Evolutionary conservation across 1,140 invertebrate species (phyloP).

Genomic region (Charaxes varanes): DNA sequence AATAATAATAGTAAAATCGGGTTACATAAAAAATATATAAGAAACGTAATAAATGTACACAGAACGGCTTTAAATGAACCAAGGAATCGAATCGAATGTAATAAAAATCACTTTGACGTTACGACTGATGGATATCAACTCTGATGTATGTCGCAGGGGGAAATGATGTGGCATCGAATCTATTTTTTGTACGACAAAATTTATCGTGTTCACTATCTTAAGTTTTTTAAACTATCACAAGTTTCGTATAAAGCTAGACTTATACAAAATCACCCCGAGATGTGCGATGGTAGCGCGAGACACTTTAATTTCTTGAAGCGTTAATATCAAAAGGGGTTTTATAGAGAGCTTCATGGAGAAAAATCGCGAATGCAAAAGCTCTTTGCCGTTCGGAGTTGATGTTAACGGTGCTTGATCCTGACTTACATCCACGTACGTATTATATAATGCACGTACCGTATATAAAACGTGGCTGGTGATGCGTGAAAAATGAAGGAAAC

Average conservation of each 20-base stretch:
- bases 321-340: slow-evolving; percentile 13
- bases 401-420: slow-evolving; percentile 21
- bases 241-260: no score
- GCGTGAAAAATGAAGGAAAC: slow-evolving; percentile 47
- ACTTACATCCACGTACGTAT: slow-evolving; percentile 13
- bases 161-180: slow-evolving; percentile 58
- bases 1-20: no score
- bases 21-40: no score
- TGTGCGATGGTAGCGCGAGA: neutral
- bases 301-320: slow-evolving; percentile 9
- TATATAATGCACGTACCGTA: slow-evolving; percentile 34
- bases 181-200: slow-evolving; percentile 63
- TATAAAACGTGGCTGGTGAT: slow-evolving; percentile 44
- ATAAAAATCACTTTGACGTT: slow-evolving; percentile 70
- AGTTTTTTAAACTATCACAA: no score
- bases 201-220: no score
- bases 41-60: no score
- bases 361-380: slow-evolving; percentile 12
- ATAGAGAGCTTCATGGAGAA: slow-evolving; percentile 6
- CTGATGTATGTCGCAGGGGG: slow-evolving; percentile 49
- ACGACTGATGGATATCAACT: no score
- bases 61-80: slow-evolving; percentile 34
- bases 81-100: slow-evolving; percentile 66
- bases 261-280: no score
- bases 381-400: slow-evolving; percentile 7